Base-by-base conservation (phyloP, 2,113 vertebrate genomes). In the Cyanoderma ruficeps region DNA sequence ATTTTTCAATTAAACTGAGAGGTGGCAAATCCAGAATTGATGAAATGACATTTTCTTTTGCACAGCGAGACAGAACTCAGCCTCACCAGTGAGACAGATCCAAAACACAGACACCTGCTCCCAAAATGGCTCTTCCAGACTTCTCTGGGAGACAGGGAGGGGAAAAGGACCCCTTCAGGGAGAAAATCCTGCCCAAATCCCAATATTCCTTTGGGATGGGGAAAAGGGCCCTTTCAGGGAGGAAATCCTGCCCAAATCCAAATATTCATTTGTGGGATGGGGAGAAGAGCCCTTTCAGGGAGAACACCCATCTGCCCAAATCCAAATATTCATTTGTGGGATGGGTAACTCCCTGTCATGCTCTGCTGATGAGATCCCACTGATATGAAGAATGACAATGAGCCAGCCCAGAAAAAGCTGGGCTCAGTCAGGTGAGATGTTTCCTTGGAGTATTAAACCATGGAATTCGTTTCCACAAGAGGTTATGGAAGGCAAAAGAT, bases 1-100 rank as follows among this genome's bases (percentile, higher is more conserved):
- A 79, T 94, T 91, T 87, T 89, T 94, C 91, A 95, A 91, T 68
- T 91, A 87, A 96, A 89, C 33, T 21, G 77, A 89, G 74, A 81
- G 52, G 60, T 53, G 61, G 74, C 60, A 96, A 95, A 95, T 64
- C 87, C 77, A 89, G 57, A 93, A 79, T 41, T 91, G 91, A 94
- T 87, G 83, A 93, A 96, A 91, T 79, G 86, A 85, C 69, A 42
- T 95, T 92, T 90, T 50, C 35, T 71, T 67, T 60, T 49, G 11
- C 72, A 75, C 24, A 41, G 33, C 8, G 76, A 94, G 75, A 46
- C 35, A 77, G 68, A 83, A 80, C 74, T 83, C 67, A 64, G 68
- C 60, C 72, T 64, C 56, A 44, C 19, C 80, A 78, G 42, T 13
- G 31, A 92, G 27, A 83, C 68, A 78, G 46, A 64, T 42, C 35